These are phyloP conservation scores for Ophioninae sp. DNA, from an alignment of 2,888 invertebrate species.

Conservation along the genomic window DNA sequence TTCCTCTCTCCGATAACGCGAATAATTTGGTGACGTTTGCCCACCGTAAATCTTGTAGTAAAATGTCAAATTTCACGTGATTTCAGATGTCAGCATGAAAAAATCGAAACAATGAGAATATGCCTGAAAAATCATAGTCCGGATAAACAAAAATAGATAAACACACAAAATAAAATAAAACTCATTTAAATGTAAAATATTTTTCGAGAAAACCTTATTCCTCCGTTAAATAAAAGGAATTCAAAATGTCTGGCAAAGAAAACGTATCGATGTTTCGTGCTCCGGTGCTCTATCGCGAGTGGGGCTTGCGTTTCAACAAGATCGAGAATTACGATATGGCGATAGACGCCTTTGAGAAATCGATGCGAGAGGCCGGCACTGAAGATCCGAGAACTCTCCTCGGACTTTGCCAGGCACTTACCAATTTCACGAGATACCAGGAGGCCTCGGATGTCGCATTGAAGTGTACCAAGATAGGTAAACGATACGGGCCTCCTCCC, in stretches of 20 bases:
- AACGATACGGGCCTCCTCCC: conserved; percentile 26
- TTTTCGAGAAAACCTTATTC: not conserved
- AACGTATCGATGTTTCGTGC: conserved; percentile 68
- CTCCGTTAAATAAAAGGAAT: conserved; percentile 35
- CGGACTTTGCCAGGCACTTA: conserved; percentile 70
- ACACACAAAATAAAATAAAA: not conserved
- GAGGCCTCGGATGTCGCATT: conserved; percentile 68
- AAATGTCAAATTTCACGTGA: conserved; percentile 18
- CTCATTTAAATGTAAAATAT: not conserved
- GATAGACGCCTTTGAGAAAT: conserved; percentile 70
- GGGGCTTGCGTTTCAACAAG: conserved; percentile 71
- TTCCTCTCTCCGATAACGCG: conserved; percentile 10
- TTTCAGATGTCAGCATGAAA: conserved; percentile 15
- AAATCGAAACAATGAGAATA: not conserved
- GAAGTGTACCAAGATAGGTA: conserved; percentile 73
- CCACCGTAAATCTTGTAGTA: conserved; percentile 6
- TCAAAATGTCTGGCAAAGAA: conserved; percentile 53
- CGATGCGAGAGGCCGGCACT: conserved; percentile 65
- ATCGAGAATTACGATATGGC: conserved; percentile 65
- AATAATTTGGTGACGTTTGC: conserved; percentile 11
- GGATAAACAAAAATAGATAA: conserved; percentile 4
- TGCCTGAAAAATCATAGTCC: not conserved
- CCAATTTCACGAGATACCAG: conserved; percentile 69
- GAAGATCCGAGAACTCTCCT: conserved; percentile 71
- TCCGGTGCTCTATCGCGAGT: conserved; percentile 73